Conservation (phyloP, 2,113 vertebrate genomes). For the Pyrgilauda ruficollis region DNA sequence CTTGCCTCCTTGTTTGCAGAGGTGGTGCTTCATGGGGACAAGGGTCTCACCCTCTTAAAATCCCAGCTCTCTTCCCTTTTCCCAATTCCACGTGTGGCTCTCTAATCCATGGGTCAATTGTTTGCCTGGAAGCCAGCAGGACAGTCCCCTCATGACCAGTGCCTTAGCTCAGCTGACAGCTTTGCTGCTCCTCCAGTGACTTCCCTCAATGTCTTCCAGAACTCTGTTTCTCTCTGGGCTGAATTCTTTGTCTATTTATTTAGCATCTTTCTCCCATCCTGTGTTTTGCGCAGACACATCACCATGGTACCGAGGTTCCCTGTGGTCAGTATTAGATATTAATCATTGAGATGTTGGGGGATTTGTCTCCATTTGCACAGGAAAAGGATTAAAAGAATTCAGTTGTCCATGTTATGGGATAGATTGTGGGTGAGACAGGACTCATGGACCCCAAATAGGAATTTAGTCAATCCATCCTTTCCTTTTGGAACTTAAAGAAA, state of each 20-base stretch:
- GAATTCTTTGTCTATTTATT: not conserved
- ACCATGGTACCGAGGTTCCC: not conserved
- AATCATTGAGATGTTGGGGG: not conserved
- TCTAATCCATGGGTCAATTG: not conserved
- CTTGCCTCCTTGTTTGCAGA: not conserved
- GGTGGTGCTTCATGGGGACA: not conserved
- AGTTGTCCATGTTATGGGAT: no score
- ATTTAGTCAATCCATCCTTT: not conserved
- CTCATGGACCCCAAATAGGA: no score
- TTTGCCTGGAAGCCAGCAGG: not conserved
- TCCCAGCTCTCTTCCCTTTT: not conserved
- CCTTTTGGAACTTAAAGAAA: not conserved
- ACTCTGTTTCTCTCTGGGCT: not conserved
- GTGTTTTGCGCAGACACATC: not conserved
- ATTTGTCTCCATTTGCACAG: not conserved
- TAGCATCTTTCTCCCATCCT: not conserved
- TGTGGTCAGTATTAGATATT: not conserved
- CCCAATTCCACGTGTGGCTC: fast-evolving
- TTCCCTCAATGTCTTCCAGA: not conserved
- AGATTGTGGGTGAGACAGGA: not conserved
- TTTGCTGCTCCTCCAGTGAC: not conserved
- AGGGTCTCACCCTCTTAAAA: not conserved
- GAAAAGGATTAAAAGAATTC: not conserved
- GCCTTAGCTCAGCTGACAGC: not conserved
- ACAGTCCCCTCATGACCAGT: not conserved